These are phyloP conservation scores for Hystrix brachyura DNA, from an alignment of 2,113 vertebrate species.

Conservation along the genomic window DNA sequence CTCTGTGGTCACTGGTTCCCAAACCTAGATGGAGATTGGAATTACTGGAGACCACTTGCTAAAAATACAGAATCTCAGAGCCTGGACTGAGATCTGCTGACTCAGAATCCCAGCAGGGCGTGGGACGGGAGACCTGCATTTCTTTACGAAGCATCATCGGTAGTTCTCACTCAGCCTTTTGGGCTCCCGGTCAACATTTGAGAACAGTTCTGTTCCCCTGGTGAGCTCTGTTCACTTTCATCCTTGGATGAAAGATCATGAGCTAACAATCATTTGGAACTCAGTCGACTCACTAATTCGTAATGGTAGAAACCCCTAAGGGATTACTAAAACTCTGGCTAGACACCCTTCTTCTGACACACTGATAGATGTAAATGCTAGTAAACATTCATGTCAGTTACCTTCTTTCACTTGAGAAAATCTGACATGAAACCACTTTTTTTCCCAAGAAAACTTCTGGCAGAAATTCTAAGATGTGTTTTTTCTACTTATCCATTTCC, in stretches of 20 bases:
- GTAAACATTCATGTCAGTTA: not conserved
- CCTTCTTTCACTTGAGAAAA: conserved; percentile 37
- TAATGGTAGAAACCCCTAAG: conserved; percentile 47
- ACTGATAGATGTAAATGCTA: not conserved
- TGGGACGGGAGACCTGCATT: not conserved
- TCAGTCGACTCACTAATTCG: conserved; percentile 37
- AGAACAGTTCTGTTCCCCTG: not conserved
- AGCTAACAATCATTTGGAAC: conserved; percentile 60
- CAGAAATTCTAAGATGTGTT: conserved; percentile 43
- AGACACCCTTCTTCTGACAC: conserved; percentile 61
- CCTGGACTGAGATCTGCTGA: not conserved
- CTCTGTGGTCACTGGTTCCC: not conserved
- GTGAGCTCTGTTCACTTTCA: not conserved
- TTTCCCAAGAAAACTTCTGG: conserved; percentile 33
- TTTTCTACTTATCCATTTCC: conserved; percentile 12
- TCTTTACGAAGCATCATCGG: not conserved
- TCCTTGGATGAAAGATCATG: not conserved
- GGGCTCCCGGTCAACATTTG: not conserved
- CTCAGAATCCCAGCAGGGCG: not conserved
- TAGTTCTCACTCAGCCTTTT: not conserved
- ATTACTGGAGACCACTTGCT: not conserved
- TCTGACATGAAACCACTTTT: conserved; percentile 31
- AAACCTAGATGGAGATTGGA: not conserved
- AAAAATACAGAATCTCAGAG: not conserved
- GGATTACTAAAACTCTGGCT: conserved; percentile 65